Evolutionary conservation across 2,888 invertebrate species (phyloP).

Genomic region (Cephus pygmeus): DNA sequence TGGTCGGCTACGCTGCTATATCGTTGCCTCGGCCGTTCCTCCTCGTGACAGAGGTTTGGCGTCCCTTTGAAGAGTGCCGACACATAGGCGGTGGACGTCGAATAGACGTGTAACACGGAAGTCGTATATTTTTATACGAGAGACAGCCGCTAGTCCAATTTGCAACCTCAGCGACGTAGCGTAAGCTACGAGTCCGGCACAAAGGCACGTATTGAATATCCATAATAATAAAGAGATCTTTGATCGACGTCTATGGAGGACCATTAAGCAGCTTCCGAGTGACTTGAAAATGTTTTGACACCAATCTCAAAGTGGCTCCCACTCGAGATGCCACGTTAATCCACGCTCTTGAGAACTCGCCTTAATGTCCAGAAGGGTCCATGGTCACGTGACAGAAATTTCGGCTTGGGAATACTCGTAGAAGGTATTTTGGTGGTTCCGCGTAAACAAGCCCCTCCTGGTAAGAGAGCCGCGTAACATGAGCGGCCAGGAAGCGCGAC

Average conservation of each 20-base stretch:
- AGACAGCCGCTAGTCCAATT: neutral
- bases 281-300: slow-evolving; percentile 40
- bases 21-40: slow-evolving; percentile 5
- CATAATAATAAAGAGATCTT: neutral
- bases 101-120: slow-evolving; percentile 29
- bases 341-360: slow-evolving; percentile 26
- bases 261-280: neutral
- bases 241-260: neutral
- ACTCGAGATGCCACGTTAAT: slow-evolving; percentile 36
- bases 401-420: neutral
- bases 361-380: slow-evolving; percentile 11
- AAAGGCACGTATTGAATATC: neutral
- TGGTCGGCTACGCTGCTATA: neutral
- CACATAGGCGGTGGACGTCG: slow-evolving; percentile 16
- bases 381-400: neutral
- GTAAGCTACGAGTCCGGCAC: too few species aligned
- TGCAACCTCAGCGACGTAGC: neutral
- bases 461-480: slow-evolving; percentile 36
- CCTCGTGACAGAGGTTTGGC: slow-evolving; percentile 25
- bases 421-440: neutral
- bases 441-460: slow-evolving; percentile 1
- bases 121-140: slow-evolving; percentile 31
- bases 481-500: slow-evolving; percentile 40
- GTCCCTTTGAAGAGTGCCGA: slow-evolving; percentile 41
- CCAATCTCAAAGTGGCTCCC: slow-evolving; percentile 26